These are phyloP conservation scores for Ciconia maguari DNA, from an alignment of 2,113 vertebrate species.

Conservation along the genomic window DNA sequence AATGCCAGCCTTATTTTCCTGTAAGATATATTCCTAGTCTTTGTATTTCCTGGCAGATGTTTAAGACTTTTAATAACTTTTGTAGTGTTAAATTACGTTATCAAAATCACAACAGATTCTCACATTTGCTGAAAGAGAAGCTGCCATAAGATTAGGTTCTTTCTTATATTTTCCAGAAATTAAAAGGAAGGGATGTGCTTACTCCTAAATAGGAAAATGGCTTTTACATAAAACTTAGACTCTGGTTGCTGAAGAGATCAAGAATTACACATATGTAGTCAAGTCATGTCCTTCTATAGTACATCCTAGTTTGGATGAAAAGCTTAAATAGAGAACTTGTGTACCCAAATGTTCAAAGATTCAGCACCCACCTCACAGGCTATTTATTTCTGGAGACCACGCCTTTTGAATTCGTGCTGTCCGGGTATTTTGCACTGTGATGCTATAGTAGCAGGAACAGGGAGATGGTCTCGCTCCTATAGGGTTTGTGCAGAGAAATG, in stretches of 20 bases:
- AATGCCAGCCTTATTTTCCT: neutral
- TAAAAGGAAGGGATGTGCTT: neutral
- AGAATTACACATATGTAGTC: neutral
- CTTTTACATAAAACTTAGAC: neutral
- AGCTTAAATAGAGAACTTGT: neutral
- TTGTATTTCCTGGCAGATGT: neutral
- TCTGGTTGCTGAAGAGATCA: neutral
- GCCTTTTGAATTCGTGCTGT: neutral
- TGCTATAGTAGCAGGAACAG: rapidly evolving
- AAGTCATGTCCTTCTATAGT: neutral
- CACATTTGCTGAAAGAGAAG: neutral
- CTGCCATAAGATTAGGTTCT: neutral
- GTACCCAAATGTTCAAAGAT: neutral
- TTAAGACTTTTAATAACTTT: neutral
- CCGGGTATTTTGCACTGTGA: rapidly evolving
- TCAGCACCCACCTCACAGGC: neutral
- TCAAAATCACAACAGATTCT: neutral
- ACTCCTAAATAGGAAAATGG: neutral
- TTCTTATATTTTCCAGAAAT: neutral
- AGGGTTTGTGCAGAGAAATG: neutral
- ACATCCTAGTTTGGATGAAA: neutral
- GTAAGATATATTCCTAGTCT: neutral
- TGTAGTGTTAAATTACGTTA: neutral
- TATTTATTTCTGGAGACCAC: neutral
- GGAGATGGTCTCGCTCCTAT: rapidly evolving